Conservation (phyloP, 2,888 invertebrate genomes). For the Automeris io region DNA sequence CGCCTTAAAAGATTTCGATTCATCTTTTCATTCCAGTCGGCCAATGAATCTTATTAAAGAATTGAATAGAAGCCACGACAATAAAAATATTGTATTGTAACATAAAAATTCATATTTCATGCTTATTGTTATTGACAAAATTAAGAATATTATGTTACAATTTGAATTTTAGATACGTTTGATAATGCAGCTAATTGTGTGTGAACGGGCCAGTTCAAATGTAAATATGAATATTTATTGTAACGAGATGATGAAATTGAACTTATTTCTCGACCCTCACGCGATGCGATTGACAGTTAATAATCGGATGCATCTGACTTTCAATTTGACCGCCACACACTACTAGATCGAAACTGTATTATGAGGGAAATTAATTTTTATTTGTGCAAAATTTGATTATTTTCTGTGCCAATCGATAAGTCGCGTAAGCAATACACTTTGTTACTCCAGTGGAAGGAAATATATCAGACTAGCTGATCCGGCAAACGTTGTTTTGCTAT, state of each 20-base stretch:
- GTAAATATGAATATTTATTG: constrained; percentile 63
- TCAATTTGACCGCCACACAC: constrained; percentile 15
- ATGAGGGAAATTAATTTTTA: too few relatives aligned
- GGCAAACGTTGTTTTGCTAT: too few relatives aligned
- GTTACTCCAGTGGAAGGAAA: too few relatives aligned
- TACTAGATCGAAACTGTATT: too few relatives aligned
- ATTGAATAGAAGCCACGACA: constrained; percentile 54
- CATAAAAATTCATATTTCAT: constrained; percentile 64
- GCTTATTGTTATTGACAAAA: constrained; percentile 46
- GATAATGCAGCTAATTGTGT: constrained; percentile 74
- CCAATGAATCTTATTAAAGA: constrained; percentile 16
- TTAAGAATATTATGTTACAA: constrained; percentile 64
- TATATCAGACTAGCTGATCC: too few relatives aligned
- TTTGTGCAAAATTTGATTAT: too few relatives aligned
- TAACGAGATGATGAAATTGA: constrained; percentile 32
- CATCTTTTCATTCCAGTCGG: constrained; percentile 17
- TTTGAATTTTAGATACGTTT: constrained; percentile 66
- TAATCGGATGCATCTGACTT: constrained; percentile 4
- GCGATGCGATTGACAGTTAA: constrained; percentile 5
- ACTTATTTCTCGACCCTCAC: neutral
- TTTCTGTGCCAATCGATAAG: too few relatives aligned
- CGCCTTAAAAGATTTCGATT: constrained; percentile 18
- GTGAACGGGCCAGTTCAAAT: constrained; percentile 47
- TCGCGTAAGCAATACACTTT: too few relatives aligned
- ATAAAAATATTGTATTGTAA: constrained; percentile 62